phyloP scores from a whole-genome alignment of 2,797 vertebrate genomes.

The Pseudochaenichthys georgianus region DNA sequence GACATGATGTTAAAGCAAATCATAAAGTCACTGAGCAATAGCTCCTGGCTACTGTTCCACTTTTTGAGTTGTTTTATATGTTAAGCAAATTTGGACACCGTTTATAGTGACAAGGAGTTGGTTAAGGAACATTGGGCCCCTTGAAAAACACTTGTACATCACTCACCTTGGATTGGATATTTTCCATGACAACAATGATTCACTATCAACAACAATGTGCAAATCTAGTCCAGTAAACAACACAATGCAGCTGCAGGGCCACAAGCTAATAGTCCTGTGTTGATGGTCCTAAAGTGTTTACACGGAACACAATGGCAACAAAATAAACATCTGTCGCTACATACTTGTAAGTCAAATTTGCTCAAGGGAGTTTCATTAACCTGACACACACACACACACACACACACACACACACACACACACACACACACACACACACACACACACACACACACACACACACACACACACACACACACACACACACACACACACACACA shows the following conservation, averaged over 20 bases:
- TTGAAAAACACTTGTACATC: background rate
- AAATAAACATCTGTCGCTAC: background rate
- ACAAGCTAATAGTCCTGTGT: constrained; percentile 1
- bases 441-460: background rate
- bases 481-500: too few species aligned
- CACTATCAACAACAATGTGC: background rate
- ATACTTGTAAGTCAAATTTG: constrained; percentile 24
- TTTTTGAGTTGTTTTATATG: background rate
- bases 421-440: background rate
- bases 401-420: background rate
- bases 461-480: background rate
- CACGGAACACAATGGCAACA: background rate
- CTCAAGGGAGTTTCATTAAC: constrained; percentile 42
- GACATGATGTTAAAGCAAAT: constrained; percentile 42
- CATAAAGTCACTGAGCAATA: constrained; percentile 60
- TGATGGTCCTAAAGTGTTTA: constrained; percentile 15
- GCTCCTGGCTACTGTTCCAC: constrained; percentile 6
- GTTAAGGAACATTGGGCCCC: background rate
- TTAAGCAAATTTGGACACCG: background rate
- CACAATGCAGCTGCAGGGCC: constrained; percentile 3
- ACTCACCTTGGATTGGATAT: background rate
- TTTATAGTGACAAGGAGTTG: background rate
- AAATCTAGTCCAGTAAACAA: background rate
- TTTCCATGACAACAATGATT: constrained; percentile 14
- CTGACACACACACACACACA: background rate